Percentiles rank a stretch among this genome's conserved stretches.
phyloP scores from a whole-genome alignment of 2,113 vertebrate species.

The Pelobates fuscus region DNA sequence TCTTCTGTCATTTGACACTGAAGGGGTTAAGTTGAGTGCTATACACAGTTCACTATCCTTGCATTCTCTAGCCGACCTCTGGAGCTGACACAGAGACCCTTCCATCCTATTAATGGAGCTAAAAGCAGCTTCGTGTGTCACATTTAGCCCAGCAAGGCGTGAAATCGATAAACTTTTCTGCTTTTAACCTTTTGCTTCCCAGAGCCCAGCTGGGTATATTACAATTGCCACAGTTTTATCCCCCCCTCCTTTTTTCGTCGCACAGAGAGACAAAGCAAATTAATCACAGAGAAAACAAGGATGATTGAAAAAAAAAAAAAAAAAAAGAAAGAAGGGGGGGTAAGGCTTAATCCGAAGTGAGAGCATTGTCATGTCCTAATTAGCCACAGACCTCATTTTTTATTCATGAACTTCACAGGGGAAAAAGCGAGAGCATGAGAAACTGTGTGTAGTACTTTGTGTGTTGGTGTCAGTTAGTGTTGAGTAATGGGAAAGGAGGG shows the following conservation, averaged over 20 bases:
- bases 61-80: no score
- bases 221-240: no score
- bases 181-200: slow-evolving; percentile 11
- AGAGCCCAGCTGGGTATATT: neutral
- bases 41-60: no score
- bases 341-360: neutral
- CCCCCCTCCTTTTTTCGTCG: neutral
- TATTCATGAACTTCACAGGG: slow-evolving; percentile 7
- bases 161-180: neutral
- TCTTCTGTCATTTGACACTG: no score
- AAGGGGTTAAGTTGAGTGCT: no score
- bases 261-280: neutral
- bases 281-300: neutral
- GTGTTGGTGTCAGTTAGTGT: neutral
- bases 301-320: neutral
- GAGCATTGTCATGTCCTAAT: slow-evolving; percentile 10
- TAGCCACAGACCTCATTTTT: slow-evolving; percentile 11
- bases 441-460: neutral
- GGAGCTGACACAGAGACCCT: no score
- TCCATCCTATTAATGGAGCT: no score
- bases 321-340: neutral
- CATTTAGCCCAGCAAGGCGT: neutral
- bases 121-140: slow-evolving; percentile 9
- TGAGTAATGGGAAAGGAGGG: neutral
- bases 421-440: neutral